These are phyloP conservation scores for Caenorhabditis brenneri DNA, from an alignment of 1,140 invertebrate species.

Conservation along the genomic window DNA sequence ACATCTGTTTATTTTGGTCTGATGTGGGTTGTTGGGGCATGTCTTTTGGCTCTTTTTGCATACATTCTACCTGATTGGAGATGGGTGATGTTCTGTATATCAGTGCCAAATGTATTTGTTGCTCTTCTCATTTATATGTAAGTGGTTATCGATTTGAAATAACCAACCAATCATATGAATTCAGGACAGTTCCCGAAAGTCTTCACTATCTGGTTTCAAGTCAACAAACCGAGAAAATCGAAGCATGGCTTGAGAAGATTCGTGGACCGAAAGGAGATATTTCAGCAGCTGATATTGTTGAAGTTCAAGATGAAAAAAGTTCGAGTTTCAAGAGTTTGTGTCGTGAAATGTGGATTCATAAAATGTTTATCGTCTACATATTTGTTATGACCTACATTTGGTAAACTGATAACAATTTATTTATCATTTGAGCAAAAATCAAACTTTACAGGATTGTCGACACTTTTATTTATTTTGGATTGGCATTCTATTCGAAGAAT, in stretches of 20 bases:
- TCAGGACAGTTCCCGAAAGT: conserved; percentile 61
- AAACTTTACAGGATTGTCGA: conserved; percentile 66
- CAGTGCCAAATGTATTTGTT: conserved; percentile 55
- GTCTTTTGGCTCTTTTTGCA: conserved; percentile 52
- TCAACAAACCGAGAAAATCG: conserved; percentile 39
- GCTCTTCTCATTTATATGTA: conserved; percentile 58
- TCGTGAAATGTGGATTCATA: conserved; percentile 19
- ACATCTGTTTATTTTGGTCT: conserved; percentile 63
- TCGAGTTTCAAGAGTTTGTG: background rate
- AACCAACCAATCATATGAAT: conserved; percentile 38
- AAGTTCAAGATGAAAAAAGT: background rate
- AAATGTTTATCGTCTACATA: conserved; percentile 46
- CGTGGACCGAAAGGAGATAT: conserved; percentile 40
- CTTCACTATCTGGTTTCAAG: conserved; percentile 60
- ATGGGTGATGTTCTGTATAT: conserved; percentile 49
- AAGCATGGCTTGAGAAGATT: conserved; percentile 51
- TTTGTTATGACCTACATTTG: conserved; percentile 48
- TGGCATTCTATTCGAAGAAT: conserved; percentile 69
- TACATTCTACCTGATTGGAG: conserved; percentile 50
- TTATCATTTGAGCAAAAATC: background rate
- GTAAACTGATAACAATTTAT: conserved; percentile 22
- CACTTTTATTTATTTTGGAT: conserved; percentile 72
- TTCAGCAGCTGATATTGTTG: background rate
- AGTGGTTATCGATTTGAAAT: background rate
- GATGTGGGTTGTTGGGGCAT: conserved; percentile 64